Conservation (phyloP, 2,113 vertebrate species). For the Podocnemis expansa region DNA sequence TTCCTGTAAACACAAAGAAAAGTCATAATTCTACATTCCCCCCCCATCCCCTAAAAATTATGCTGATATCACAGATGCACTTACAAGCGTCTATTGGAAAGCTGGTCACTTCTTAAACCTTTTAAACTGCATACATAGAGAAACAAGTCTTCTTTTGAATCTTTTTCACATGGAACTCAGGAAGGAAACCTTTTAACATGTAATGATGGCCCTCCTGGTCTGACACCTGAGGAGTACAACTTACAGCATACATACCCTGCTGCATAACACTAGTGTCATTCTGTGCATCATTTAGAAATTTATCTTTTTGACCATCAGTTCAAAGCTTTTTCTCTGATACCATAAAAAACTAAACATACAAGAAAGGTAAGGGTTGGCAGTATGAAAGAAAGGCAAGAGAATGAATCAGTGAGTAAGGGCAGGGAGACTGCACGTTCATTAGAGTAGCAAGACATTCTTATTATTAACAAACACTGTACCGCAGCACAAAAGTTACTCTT, state of each 20-base stretch:
- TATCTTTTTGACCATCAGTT: neutral
- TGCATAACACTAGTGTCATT: neutral
- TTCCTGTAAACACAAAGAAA: too few relatives aligned
- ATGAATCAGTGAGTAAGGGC: slow-evolving; percentile 10
- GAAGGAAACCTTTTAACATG: too few relatives aligned
- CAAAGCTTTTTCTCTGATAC: neutral
- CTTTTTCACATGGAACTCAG: neutral
- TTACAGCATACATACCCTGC: fast-evolving
- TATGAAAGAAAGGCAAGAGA: neutral
- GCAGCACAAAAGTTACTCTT: neutral
- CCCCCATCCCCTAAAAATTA: fast-evolving
- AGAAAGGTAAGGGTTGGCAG: neutral
- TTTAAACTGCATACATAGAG: fast-evolving
- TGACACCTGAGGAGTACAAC: neutral
- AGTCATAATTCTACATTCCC: neutral
- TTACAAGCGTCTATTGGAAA: neutral
- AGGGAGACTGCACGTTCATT: neutral
- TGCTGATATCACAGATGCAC: fast-evolving
- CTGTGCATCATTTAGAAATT: neutral
- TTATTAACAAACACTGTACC: slow-evolving; percentile 15
- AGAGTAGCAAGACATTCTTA: neutral
- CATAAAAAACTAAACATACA: neutral
- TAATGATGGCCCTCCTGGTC: too few relatives aligned
- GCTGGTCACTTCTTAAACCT: neutral
- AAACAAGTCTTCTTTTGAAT: neutral